These are phyloP conservation scores for Coleophora flavipennella DNA, from an alignment of 2,888 invertebrate genomes.

Conservation along the genomic window DNA sequence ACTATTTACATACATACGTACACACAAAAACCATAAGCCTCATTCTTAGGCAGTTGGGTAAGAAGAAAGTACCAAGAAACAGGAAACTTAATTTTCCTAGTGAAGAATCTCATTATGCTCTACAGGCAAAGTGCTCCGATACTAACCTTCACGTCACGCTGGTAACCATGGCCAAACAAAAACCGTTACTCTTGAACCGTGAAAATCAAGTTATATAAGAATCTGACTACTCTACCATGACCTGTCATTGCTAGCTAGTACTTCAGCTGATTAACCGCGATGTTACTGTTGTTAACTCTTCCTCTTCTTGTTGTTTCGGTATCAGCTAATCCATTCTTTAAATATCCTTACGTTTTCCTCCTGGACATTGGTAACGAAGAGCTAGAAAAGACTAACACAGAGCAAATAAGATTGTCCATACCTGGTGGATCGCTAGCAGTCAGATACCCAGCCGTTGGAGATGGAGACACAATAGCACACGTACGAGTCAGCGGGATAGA, in stretches of 20 bases:
- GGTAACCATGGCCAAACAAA: slow-evolving; percentile 46
- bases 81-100: too few relatives aligned
- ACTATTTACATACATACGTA: too few relatives aligned
- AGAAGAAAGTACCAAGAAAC: too few relatives aligned
- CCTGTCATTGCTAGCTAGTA: slow-evolving; percentile 32
- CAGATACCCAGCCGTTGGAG: slow-evolving; percentile 50
- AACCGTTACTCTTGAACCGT: slow-evolving; percentile 47
- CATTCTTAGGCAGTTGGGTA: too few relatives aligned
- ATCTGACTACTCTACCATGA: slow-evolving; percentile 46
- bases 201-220: slow-evolving; percentile 55
- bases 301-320: slow-evolving; percentile 26
- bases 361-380: slow-evolving; percentile 65
- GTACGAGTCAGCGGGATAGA: slow-evolving; percentile 60
- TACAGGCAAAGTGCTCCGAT: too few relatives aligned
- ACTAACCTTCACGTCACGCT: slow-evolving; percentile 27
- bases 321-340: slow-evolving; percentile 49
- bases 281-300: slow-evolving; percentile 36
- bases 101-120: too few relatives aligned
- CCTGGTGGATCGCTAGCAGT: slow-evolving; percentile 60
- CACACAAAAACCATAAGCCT: too few relatives aligned
- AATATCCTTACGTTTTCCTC: slow-evolving; percentile 57
- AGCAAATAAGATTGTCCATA: slow-evolving; percentile 50
- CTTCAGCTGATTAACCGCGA: slow-evolving; percentile 25
- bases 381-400: slow-evolving; percentile 45
- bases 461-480: slow-evolving; percentile 50